Percentiles rank a stretch among this genome's conserved stretches.
Conservation (phyloP, 30 jellyfish, hydroid and myxozoan species). For the Turritopsis rubra region DNA sequence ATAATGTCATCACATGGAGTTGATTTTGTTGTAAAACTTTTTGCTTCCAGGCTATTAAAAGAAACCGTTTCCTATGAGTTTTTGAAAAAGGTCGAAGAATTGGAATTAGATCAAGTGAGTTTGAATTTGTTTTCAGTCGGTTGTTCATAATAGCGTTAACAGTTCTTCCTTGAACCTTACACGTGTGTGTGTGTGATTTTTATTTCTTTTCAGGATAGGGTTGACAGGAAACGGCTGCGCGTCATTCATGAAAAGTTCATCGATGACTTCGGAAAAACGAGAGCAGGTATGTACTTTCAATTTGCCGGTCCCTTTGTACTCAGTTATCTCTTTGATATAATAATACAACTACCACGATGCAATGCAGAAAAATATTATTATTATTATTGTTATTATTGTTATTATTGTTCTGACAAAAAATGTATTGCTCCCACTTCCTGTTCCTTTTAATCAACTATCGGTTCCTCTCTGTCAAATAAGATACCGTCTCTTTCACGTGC, state of each 20-base stretch:
- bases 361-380: too few species aligned
- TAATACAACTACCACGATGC: too few species aligned
- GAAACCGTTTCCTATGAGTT: background rate
- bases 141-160: background rate
- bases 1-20: too few species aligned
- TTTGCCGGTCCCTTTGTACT: too few species aligned
- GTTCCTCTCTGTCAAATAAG: too few species aligned
- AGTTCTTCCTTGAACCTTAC: background rate
- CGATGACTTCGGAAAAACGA: background rate
- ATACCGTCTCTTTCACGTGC: background rate
- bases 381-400: background rate
- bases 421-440: background rate
- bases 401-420: background rate
- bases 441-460: background rate
- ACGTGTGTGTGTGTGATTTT: too few species aligned
- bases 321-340: background rate
- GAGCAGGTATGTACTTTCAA: background rate
- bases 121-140: too few species aligned
- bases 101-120: background rate
- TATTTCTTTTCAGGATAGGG: background rate
- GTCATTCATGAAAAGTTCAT: background rate
- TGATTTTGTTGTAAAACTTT: too few species aligned
- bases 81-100: background rate
- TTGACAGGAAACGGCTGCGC: conserved; percentile 1
- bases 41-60: background rate